Evolutionary conservation across 92 coral and sea anemone genomes (phyloP).

Genomic region (Micromussa lordhowensis): DNA sequence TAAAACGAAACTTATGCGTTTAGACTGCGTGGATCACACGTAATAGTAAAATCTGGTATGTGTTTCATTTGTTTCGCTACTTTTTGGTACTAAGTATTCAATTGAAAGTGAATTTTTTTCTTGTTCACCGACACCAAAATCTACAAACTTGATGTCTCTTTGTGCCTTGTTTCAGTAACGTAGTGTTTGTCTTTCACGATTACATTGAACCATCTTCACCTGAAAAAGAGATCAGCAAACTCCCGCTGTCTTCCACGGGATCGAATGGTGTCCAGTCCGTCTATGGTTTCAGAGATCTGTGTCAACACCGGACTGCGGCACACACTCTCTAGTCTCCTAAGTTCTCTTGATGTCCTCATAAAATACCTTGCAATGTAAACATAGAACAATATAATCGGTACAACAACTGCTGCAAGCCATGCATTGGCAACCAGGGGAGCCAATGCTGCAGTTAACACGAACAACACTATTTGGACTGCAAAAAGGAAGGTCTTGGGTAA

Average conservation of each 20-base stretch:
- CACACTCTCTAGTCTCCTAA: slow-evolving; percentile 37
- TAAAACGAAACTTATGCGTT: too few species aligned
- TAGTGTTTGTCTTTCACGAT: background rate
- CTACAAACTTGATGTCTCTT: too few species aligned
- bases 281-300: slow-evolving; percentile 43
- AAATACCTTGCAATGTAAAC: slow-evolving; percentile 44
- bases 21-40: too few species aligned
- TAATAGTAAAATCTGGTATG: too few species aligned
- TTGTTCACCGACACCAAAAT: too few species aligned
- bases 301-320: slow-evolving; percentile 47
- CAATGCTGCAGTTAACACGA: slow-evolving; percentile 44
- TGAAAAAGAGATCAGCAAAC: slow-evolving; percentile 32
- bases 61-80: too few species aligned
- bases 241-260: slow-evolving; percentile 35
- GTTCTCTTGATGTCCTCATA: slow-evolving; percentile 37
- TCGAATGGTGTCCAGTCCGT: slow-evolving; percentile 48
- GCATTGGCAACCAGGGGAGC: slow-evolving; percentile 35
- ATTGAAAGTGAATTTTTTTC: too few species aligned
- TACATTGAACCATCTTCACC: background rate
- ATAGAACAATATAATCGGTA: slow-evolving; percentile 21
- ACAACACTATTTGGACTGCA: slow-evolving; percentile 59
- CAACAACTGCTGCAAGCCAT: slow-evolving; percentile 55
- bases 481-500: slow-evolving; percentile 59
- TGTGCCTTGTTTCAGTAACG: too few species aligned
- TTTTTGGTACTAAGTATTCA: too few species aligned